phyloP scores from a whole-genome alignment of 1,140 invertebrate species.

The Chlorops oryzae region DNA sequence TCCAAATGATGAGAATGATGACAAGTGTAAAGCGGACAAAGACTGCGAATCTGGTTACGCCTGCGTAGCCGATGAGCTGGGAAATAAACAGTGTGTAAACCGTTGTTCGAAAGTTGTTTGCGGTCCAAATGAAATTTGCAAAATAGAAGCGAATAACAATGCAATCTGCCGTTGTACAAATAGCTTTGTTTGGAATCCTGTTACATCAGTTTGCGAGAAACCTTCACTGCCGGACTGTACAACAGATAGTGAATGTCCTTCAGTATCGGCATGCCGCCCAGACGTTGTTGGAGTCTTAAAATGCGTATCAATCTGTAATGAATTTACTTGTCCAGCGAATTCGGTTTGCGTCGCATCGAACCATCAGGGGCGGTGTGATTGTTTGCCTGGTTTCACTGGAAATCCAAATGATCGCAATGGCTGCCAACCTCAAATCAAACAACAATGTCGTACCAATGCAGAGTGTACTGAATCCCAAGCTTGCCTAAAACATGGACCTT shows the following conservation, averaged over 20 bases:
- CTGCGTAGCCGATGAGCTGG: conserved; percentile 54
- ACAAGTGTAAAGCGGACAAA: conserved; percentile 60
- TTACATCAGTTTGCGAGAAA: conserved; percentile 72
- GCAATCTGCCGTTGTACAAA: conserved; percentile 71
- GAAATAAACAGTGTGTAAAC: conserved; percentile 63
- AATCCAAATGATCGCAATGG: conserved; percentile 85
- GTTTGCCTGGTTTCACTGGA: conserved; percentile 70
- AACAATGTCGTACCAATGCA: conserved; percentile 70
- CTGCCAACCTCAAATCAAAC: conserved; percentile 62
- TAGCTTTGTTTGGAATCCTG: conserved; percentile 74
- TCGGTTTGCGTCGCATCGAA: conserved; percentile 69
- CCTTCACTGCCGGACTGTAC: conserved; percentile 76
- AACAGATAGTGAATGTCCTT: conserved; percentile 63
- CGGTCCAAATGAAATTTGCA: conserved; percentile 73
- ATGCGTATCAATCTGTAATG: conserved; percentile 68
- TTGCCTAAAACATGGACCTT: conserved; percentile 53
- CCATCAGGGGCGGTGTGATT: conserved; percentile 73
- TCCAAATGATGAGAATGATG: conserved; percentile 43
- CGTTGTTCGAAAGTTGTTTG: conserved; percentile 73
- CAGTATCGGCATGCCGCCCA: conserved; percentile 63
- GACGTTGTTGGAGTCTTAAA: conserved; percentile 80
- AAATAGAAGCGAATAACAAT: conserved; percentile 56
- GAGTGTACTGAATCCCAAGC: conserved; percentile 75
- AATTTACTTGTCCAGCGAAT: conserved; percentile 76
- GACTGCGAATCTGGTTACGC: conserved; percentile 66